These are phyloP conservation scores for Platorchestia sp. DNA, from an alignment of 1,140 invertebrate genomes.

Conservation along the genomic window DNA sequence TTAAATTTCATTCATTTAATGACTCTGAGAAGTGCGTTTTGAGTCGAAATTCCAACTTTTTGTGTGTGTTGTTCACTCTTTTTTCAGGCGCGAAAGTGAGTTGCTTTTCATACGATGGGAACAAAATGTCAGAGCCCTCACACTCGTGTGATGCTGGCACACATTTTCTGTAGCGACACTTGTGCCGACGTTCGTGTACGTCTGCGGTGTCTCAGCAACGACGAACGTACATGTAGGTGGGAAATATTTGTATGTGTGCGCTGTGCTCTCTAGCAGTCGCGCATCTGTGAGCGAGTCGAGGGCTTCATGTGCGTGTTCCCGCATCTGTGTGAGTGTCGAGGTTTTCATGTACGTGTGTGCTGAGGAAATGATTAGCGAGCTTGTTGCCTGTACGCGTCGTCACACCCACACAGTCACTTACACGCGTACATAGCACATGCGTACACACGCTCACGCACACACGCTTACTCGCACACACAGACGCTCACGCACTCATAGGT, in stretches of 20 bases:
- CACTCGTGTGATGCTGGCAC: neutral
- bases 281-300: neutral
- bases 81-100: neutral
- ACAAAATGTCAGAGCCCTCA: neutral
- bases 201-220: too few relatives aligned
- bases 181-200: neutral
- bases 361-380: slow-evolving; percentile 37
- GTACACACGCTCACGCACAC: neutral
- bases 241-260: neutral
- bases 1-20: too few relatives aligned
- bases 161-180: neutral
- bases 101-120: too few relatives aligned
- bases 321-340: neutral
- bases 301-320: neutral
- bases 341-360: neutral
- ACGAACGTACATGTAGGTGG: too few relatives aligned
- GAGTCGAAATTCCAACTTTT: too few relatives aligned
- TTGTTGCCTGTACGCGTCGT: slow-evolving; percentile 32
- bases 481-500: neutral
- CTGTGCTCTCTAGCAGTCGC: neutral
- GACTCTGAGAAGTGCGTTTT: too few relatives aligned
- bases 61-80: too few relatives aligned
- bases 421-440: neutral
- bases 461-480: neutral
- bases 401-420: neutral